phyloP scores from a whole-genome alignment of 2,113 vertebrate genomes.

The Coturnix japonica region DNA sequence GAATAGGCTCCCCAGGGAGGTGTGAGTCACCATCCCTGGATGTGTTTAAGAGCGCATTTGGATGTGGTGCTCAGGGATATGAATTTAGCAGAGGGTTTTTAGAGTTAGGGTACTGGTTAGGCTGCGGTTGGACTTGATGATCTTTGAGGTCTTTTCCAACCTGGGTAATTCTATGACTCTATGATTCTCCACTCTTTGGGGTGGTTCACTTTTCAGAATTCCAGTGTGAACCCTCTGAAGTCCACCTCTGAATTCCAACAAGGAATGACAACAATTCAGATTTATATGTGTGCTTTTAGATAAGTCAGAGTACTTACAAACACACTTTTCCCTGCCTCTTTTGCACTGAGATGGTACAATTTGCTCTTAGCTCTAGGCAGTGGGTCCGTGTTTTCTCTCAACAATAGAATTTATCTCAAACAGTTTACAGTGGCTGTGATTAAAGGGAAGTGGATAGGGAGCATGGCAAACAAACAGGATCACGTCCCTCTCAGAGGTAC shows the following conservation, averaged over 20 bases:
- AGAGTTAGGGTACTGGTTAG: too few relatives aligned
- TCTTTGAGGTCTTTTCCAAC: too few relatives aligned
- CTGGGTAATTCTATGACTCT: too few relatives aligned
- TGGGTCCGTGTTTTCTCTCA: background rate
- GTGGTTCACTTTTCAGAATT: background rate
- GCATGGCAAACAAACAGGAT: background rate
- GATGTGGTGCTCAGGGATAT: too few relatives aligned
- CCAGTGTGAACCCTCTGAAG: background rate
- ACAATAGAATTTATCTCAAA: background rate
- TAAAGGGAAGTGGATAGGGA: background rate
- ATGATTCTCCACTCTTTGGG: background rate
- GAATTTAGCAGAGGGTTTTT: too few relatives aligned
- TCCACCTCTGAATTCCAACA: background rate
- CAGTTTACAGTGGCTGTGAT: background rate
- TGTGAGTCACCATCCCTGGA: too few relatives aligned
- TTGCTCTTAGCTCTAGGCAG: background rate
- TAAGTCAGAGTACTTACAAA: background rate
- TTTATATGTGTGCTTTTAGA: background rate
- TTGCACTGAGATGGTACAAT: background rate
- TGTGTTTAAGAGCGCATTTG: too few relatives aligned
- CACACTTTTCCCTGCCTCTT: background rate
- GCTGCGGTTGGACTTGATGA: too few relatives aligned
- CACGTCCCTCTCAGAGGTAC: background rate
- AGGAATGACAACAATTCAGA: background rate
- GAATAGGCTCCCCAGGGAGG: too few relatives aligned